Evolutionary conservation across 2,888 invertebrate genomes (phyloP).

Genomic region (Ichneumoninae sp.): DNA sequence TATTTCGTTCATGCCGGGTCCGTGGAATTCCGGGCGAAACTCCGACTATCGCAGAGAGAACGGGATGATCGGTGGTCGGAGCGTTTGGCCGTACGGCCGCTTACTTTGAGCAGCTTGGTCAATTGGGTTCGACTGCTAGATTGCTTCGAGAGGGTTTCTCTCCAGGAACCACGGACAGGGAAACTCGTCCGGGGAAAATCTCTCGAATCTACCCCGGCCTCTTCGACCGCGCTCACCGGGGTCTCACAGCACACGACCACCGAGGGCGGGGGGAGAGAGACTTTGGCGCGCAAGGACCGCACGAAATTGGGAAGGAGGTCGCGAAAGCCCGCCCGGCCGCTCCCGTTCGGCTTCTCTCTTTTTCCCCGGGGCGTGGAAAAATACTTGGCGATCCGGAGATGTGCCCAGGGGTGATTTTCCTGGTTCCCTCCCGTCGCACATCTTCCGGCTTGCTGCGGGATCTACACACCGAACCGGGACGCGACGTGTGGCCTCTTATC

Average conservation of each 20-base stretch:
- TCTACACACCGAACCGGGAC: conserved; percentile 47
- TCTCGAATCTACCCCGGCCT: conserved; percentile 39
- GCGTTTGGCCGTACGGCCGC: conserved; percentile 17
- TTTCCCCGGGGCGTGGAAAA: conserved; percentile 66
- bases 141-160: conserved; percentile 44
- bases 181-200: conserved; percentile 46
- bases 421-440: conserved; percentile 36
- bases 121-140: conserved; percentile 52
- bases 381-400: conserved; percentile 66
- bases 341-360: conserved; percentile 57
- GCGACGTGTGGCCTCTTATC: conserved; percentile 50
- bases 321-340: conserved; percentile 63
- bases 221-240: conserved; percentile 21
- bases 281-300: conserved; percentile 57
- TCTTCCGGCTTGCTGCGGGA: conserved; percentile 41
- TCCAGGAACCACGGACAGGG: conserved; percentile 28
- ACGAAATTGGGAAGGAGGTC: conserved; percentile 67
- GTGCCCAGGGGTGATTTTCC: conserved; percentile 54
- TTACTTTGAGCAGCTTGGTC: conserved; percentile 44
- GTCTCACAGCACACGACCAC: conserved; percentile 47
- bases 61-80: conserved; percentile 22
- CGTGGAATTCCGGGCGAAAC: not conserved
- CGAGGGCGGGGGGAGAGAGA: not conserved
- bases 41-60: conserved; percentile 3
- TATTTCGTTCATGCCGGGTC: not conserved